phyloP scores from a whole-genome alignment of 2,113 vertebrate species.

The Rissa tridactyla region DNA sequence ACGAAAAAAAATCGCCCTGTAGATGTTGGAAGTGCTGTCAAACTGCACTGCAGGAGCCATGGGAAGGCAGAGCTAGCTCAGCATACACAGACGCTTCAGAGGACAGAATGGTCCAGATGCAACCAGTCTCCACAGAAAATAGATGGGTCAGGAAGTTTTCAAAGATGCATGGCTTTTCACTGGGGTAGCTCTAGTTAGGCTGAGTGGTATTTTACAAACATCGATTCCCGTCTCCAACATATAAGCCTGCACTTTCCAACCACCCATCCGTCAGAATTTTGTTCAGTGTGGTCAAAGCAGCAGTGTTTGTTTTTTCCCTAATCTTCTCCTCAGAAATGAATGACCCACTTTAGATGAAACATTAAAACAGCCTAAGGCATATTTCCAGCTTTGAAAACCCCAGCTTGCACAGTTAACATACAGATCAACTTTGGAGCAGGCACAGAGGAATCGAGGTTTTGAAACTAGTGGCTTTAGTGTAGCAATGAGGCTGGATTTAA shows the following conservation, averaged over 20 bases:
- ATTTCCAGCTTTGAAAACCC: slow-evolving; percentile 42
- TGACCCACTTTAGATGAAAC: slow-evolving; percentile 58
- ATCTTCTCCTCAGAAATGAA: slow-evolving; percentile 48
- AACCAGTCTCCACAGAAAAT: neutral
- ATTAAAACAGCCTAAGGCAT: slow-evolving; percentile 47
- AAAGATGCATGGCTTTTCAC: neutral
- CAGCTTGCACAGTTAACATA: slow-evolving; percentile 28
- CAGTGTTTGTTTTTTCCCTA: slow-evolving; percentile 35
- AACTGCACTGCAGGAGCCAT: neutral
- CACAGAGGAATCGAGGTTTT: neutral
- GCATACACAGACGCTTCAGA: neutral
- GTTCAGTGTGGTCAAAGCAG: slow-evolving; percentile 8
- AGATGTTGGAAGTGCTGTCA: neutral
- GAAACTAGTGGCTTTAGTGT: neutral
- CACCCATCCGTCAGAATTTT: slow-evolving; percentile 22
- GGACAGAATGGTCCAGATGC: neutral
- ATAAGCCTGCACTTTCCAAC: neutral
- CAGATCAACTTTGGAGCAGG: neutral
- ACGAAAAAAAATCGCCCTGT: neutral
- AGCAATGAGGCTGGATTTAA: neutral
- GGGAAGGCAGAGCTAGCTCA: neutral
- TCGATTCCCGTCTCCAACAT: neutral
- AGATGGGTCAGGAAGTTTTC: neutral
- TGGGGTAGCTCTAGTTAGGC: neutral
- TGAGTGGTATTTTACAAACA: neutral